These are phyloP conservation scores for Eudiplozoon nipponicum DNA, from an alignment of 2,888 invertebrate species.

Conservation along the genomic window DNA sequence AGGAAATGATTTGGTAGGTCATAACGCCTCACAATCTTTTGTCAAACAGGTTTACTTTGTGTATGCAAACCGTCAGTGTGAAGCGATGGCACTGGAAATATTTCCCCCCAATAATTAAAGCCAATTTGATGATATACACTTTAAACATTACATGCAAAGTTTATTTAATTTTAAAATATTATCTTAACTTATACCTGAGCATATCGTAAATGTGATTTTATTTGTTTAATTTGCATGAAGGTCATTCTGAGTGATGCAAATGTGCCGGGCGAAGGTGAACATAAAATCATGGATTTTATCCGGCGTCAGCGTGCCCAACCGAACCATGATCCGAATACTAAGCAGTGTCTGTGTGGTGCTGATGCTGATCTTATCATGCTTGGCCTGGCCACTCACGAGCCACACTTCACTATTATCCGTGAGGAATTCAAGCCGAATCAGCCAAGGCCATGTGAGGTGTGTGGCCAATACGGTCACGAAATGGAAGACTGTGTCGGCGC, in stretches of 20 bases:
- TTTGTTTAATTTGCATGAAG: no score
- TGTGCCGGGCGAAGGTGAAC: conserved; percentile 52
- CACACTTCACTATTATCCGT: conserved; percentile 82
- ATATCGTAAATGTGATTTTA: no score
- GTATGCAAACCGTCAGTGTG: no score
- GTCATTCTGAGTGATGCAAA: conserved; percentile 84
- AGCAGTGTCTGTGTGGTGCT: conserved; percentile 81
- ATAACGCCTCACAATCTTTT: no score
- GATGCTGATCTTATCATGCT: conserved; percentile 93
- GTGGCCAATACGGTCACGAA: conserved; percentile 52
- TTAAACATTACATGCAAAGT: no score
- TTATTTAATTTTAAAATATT: no score
- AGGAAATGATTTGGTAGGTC: no score
- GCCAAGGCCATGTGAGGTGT: conserved; percentile 70
- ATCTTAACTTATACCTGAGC: no score
- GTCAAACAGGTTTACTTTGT: no score
- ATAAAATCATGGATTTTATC: conserved; percentile 97
- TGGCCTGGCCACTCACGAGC: conserved; percentile 78
- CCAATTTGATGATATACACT: no score
- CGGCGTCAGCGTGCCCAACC: conserved; percentile 68
- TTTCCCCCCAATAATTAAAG: no score
- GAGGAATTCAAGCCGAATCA: conserved; percentile 94
- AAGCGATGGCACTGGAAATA: no score
- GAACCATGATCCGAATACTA: conserved; percentile 81
- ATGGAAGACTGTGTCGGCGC: conserved; percentile 71